Evolutionary conservation across 2,113 vertebrate genomes (phyloP), one percentile per base, ranked within the genome.

Genomic region (Butastur rufipennis): DNA sequence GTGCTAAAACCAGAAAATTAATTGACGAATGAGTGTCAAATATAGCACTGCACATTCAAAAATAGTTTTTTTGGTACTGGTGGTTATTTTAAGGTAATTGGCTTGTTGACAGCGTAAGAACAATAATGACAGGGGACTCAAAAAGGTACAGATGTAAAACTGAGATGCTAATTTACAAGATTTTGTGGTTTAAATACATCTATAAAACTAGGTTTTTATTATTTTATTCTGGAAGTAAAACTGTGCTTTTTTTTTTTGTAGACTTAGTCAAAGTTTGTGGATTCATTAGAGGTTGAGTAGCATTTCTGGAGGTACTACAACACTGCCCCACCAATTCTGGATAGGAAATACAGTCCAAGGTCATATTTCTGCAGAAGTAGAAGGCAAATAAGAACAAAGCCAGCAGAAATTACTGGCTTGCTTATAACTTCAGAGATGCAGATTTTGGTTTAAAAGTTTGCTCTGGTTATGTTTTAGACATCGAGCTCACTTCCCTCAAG

Each of bases 71-170:
- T 86, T 50, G 47, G 6, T 81, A 16, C 55, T 81, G 63, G 9
- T 86, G 63, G 72, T 90, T 92, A 83, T 93, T 96, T 90, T 88
- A 73, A 92, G 40, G 31, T 68, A 81, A 87, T 21, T 89, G 83
- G 11, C 34, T 15, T 81, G 52, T 47, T 93, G 77, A 50, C 31
- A 87, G 56, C 11, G 0, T 71, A 61, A 78, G 48, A 90, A 36
- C 23, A 63, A 40, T 75, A 79, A 65, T 5, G 27, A 74, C 17
- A 71, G 50, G 53, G 62, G 61, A 48, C 36, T 86, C 27, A 62
- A 45, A 77, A 78, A 84, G 19, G 23, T 92, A 29, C 23, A 56
- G 43, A 48, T 40, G 14, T 78, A n/a, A 65, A 86, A 45, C 55
- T 63, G 82, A 48, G 56, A 48, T 63, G 12, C 38, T 67, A 81